Evolutionary conservation across 2,113 vertebrate genomes (phyloP), one percentile per base, ranked within the genome.

Genomic region (Tachuris rubrigastra): DNA sequence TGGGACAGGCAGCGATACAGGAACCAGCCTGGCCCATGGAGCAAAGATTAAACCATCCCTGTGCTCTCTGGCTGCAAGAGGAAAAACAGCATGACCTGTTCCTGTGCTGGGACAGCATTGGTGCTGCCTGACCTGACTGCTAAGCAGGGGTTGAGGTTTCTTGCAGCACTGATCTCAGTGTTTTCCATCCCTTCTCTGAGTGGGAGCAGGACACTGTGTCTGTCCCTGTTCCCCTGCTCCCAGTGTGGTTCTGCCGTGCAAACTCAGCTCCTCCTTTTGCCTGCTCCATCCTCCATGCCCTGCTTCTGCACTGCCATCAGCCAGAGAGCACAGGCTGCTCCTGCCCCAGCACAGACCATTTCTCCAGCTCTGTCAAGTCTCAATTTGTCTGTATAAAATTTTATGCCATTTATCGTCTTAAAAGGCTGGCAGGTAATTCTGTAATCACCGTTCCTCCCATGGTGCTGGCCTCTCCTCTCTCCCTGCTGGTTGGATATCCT

Each of bases 121-220:
- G 10, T 62, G 65, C 89, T 89, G 91, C 84, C 87, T 95, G 95
- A 81, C 25, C 83, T 87, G 91, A 84, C 92, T 93, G 91, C 77
- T 82, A 53, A 97, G 87, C 87, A 87, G 84, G 58, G 49, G 22
- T 87, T 53, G 66, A 44, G 74, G 69, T 23, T 87, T 67, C 89
- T 87, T 9, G 3, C 87, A 71, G 84, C 35, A 0, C 83, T 9
- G 8, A 37, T 58, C 31, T 49, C 33, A 0, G 53, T 28, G 89
- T 14, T 12, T 30, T 3, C 42, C 1, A 8, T 50, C 50, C 81
- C 58, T 46, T 14, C 78, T 11, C 71, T 15, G 8, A 23, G 55
- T 1, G 0, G 74, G 25, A 72, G 28, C 6, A 5, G 71, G 33
- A 9, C 1, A 1, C 42, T 33, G 25, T 6, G 0, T 5, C 41